Base-by-base conservation (phyloP, 1,140 invertebrate genomes). In the Monochamus saltuarius region DNA sequence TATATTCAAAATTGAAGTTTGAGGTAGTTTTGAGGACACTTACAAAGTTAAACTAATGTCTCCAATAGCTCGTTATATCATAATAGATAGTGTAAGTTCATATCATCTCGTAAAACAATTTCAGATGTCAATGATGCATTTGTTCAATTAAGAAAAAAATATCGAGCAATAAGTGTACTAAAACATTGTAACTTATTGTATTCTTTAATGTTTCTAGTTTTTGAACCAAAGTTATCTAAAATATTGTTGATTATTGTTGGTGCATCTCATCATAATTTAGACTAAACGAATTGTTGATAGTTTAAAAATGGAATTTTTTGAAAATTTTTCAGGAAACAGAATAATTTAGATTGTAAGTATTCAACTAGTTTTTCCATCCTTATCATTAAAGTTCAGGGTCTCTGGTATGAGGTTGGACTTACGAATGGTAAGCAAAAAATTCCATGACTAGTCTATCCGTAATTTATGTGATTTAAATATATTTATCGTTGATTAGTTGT, bases 81-180 rank as follows among this genome's bases (percentile, higher is more conserved):
- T 29, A 29, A 29, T 29, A 29, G 22, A 29, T 29, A 29, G 22
- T 29, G n/a, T n/a, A n/a, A 29, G 22, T 29, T 29, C 22, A 29
- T 29, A 29, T 29, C 22, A 29, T 29, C 22, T 54, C 45, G 9
- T 43, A 17, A 56, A 56, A 11, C 40, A 56, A 56, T 56, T 56
- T 45, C 35, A 42, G 19, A 63, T 64, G 62, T 64, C 62, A 64
- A 64, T 64, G 56, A 53, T 59, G 46, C 38, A 59, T 59, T 59
- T 51, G 56, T 62, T 56, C 60, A 56, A 57, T 62, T 63, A 59
- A 34, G 14, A 36, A 43, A n/a, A n/a, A 46, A 63, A 52, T 57
- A 47, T 51, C 39, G 45, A 63, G 61, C 61, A 63, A 63, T 63
- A 63, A 63, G 61, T 63, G 61, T 63, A 63, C 42, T 54, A 38